Conservation (phyloP, 92 coral and sea anemone genomes). For the Zoanthus solanderi region DNA sequence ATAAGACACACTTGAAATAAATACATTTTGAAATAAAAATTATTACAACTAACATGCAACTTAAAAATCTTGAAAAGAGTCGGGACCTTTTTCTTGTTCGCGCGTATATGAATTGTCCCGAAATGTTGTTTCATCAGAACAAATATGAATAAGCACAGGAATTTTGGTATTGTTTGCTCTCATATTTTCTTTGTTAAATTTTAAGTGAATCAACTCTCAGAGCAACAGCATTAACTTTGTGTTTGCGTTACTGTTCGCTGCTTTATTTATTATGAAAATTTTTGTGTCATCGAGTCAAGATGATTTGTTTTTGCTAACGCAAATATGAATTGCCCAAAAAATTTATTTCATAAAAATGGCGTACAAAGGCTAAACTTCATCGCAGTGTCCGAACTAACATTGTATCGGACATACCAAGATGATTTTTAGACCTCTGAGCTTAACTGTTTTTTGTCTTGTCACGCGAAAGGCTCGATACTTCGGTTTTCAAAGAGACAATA, state of each 20-base stretch:
- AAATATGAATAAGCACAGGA: background rate
- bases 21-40: background rate
- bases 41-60: background rate
- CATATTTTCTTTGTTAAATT: background rate
- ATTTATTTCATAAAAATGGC: conserved; percentile 16
- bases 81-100: background rate
- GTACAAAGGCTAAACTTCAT: conserved; percentile 35
- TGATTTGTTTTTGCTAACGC: background rate
- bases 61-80: background rate
- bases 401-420: conserved; percentile 42
- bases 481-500: background rate
- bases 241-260: background rate
- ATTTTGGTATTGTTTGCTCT: background rate
- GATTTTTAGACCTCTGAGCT: conserved; percentile 29
- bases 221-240: background rate
- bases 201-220: background rate
- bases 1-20: background rate
- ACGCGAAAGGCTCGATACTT: conserved; percentile 1
- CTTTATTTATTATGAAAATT: background rate
- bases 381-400: conserved; percentile 9
- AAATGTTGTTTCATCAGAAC: background rate
- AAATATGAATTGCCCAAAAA: conserved; percentile 16
- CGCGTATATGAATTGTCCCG: background rate
- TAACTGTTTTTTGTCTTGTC: conserved; percentile 33
- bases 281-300: background rate